Base-by-base conservation (phyloP, 2,888 invertebrate species). In the Cetonia aurata region DNA sequence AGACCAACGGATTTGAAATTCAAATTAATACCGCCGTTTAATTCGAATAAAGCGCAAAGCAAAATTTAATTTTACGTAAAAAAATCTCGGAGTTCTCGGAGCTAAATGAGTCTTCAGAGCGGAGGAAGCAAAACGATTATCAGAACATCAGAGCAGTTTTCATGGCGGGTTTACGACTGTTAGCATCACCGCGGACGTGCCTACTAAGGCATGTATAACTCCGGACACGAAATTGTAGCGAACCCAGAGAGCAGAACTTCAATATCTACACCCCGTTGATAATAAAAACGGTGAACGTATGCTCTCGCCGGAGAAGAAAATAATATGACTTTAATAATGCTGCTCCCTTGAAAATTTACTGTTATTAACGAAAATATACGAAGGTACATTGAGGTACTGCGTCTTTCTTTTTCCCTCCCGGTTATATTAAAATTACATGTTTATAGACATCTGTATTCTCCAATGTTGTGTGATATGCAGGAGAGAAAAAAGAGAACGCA, bases 111-210 rank as follows among this genome's bases (percentile, higher is more conserved):
- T 50, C 50, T 50, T 37, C 62, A 31, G 50, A 50, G 50, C 50
- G 50, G 41, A 65, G 50, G 62, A 65, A 65, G 62, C 33, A 50
- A 65, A 65, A 50, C 52, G 73, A 73, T 78, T 79, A 79, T 79
- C 79, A 76, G 74, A 73, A 71, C 75, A 79, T 78, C 77, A 74
- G 72, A 69, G 76, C 76, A 77, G 75, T 79, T 79, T 62, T 75
- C 74, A 76, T 76, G 75, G 74, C 57, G 75, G 77, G 75, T 79
- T 79, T 79, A 79, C 72, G 79, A 76, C 71, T 77, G 76, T 77
- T 76, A 77, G 77, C 75, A 76, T 70, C 44, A 56, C 53, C 50
- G 31, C 57, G 48, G 66, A 53, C 56, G 57, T 50, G 70, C 65
- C 55, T 65, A 42, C 62, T 13, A 48, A 46, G 62, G 62, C 41